Evolutionary conservation across 2,888 invertebrate genomes (phyloP).

Genomic region (Ischnus inquisitorius): DNA sequence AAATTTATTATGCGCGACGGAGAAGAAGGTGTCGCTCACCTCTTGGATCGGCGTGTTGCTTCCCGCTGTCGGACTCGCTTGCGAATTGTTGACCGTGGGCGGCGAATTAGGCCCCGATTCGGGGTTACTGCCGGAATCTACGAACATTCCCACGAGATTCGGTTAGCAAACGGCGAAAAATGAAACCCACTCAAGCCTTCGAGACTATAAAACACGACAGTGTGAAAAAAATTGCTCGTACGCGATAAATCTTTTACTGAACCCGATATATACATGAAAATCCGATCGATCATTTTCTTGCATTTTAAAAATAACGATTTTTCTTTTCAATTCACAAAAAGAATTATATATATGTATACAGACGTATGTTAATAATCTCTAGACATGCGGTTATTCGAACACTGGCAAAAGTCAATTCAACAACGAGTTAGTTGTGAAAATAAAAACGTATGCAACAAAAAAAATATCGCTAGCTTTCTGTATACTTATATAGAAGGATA

Average conservation of each 20-base stretch:
- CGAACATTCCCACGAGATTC: slow-evolving; percentile 68
- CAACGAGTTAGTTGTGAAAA: slow-evolving; percentile 78
- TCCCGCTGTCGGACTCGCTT: slow-evolving; percentile 89
- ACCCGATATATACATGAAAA: not conserved
- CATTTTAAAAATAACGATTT: not conserved
- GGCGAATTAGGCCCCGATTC: slow-evolving; percentile 93
- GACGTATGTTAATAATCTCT: slow-evolving; percentile 64
- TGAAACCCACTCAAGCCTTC: not conserved
- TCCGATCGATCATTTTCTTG: not conserved
- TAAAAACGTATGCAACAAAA: slow-evolving; percentile 79
- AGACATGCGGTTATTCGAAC: slow-evolving; percentile 83
- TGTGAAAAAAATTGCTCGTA: slow-evolving; percentile 9
- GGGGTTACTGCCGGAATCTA: slow-evolving; percentile 89
- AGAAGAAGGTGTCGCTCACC: slow-evolving; percentile 74
- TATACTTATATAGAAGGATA: slow-evolving; percentile 9
- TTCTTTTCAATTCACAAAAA: slow-evolving; percentile 32
- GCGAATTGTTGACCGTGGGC: slow-evolving; percentile 87
- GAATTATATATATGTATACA: slow-evolving; percentile 17
- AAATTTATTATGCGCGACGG: too few species aligned
- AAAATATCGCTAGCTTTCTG: slow-evolving; percentile 48
- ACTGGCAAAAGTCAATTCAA: slow-evolving; percentile 82
- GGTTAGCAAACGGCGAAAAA: slow-evolving; percentile 22
- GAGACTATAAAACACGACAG: slow-evolving; percentile 9
- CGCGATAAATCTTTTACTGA: slow-evolving; percentile 3
- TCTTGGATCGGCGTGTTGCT: slow-evolving; percentile 92